These are phyloP conservation scores for Plutella xylostella DNA, from an alignment of 2,888 invertebrate genomes.

Conservation along the genomic window DNA sequence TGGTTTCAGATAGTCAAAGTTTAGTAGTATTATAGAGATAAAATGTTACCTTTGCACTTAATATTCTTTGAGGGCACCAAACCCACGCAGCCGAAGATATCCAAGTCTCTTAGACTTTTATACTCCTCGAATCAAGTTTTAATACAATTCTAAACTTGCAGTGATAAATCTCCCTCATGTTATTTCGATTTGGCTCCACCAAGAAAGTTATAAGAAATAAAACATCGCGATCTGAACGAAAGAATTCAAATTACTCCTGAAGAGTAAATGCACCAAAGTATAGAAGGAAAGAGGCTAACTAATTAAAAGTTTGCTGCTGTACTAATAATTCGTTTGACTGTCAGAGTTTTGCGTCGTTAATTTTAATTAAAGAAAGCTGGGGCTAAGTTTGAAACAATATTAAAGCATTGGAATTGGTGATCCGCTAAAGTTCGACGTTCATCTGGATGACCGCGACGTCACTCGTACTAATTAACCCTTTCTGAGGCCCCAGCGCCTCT, in stretches of 20 bases:
- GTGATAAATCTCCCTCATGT: no score
- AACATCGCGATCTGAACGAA: constrained; percentile 24
- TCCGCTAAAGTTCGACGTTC: constrained; percentile 64
- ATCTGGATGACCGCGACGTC: constrained; percentile 55
- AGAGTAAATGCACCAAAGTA: constrained; percentile 60
- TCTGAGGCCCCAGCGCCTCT: constrained; percentile 41
- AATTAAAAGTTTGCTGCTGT: constrained; percentile 68
- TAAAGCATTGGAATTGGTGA: constrained; percentile 68
- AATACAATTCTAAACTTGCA: no score
- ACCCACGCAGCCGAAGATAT: no score
- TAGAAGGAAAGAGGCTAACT: constrained; percentile 57
- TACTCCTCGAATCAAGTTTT: no score
- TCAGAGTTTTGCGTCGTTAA: constrained; percentile 69
- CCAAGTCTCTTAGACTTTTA: no score
- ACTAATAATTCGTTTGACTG: constrained; percentile 70
- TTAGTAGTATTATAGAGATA: no score
- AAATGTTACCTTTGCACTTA: no score
- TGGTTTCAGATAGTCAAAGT: no score
- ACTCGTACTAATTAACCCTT: constrained; percentile 67
- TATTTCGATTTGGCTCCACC: no score
- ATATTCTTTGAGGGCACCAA: no score
- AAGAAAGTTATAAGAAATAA: constrained; percentile 1
- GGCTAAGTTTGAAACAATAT: constrained; percentile 64
- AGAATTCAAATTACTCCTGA: constrained; percentile 57
- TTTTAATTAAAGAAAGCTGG: constrained; percentile 69